A percentile compares a stretch with the other conserved stretches of the same genome.
phyloP scores from a whole-genome alignment of 1,140 invertebrate species.

The Musca vetustissima region DNA sequence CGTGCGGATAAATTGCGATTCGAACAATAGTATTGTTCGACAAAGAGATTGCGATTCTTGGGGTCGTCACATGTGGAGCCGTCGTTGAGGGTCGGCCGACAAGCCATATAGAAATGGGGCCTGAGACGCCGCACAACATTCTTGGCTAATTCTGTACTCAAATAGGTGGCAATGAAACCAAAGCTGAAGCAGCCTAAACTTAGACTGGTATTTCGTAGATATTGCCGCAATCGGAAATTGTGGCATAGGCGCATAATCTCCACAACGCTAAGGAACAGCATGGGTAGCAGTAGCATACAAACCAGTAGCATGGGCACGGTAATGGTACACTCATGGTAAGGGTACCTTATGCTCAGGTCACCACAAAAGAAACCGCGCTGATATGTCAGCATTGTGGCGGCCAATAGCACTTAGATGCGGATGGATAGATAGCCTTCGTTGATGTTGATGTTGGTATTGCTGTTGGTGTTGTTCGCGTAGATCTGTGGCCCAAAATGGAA shows the following conservation, averaged over 20 bases:
- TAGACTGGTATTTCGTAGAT: conserved; percentile 44
- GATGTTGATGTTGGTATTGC: no score
- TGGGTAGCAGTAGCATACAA: conserved; percentile 45
- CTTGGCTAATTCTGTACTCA: conserved; percentile 50
- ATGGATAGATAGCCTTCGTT: background rate
- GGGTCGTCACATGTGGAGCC: conserved; percentile 60
- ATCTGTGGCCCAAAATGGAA: no score
- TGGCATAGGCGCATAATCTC: conserved; percentile 49
- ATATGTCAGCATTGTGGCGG: conserved; percentile 41
- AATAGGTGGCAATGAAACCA: conserved; percentile 50
- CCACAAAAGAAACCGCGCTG: conserved; percentile 50
- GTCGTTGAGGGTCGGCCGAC: conserved; percentile 63
- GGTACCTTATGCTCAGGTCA: conserved; percentile 46
- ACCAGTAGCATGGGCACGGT: conserved; percentile 50
- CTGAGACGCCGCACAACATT: conserved; percentile 44
- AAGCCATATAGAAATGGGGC: conserved; percentile 58
- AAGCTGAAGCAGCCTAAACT: conserved; percentile 46
- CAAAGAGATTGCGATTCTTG: conserved; percentile 61
- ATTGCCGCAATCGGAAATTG: conserved; percentile 42
- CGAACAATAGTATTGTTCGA: conserved; percentile 66
- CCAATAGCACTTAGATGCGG: no score
- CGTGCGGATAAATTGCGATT: conserved; percentile 60
- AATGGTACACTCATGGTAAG: conserved; percentile 48
- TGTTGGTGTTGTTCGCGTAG: no score
- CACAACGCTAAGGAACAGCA: conserved; percentile 49